phyloP scores from a whole-genome alignment of 2,113 vertebrate species.

The Rhodinocichla rosea region DNA sequence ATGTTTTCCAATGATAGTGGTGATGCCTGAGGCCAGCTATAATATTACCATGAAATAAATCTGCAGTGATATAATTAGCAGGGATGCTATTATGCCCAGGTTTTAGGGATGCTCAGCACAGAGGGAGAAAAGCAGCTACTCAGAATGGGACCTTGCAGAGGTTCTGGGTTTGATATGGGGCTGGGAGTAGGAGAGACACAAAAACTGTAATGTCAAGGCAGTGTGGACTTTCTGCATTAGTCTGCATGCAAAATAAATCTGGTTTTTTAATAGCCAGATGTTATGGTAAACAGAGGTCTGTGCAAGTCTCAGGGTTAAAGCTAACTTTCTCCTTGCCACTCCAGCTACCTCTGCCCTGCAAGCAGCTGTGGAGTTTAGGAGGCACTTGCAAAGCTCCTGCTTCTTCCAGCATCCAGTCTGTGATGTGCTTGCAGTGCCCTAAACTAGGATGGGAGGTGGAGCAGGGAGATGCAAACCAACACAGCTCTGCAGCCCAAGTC shows the following conservation, averaged over 20 bases:
- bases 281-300: background rate
- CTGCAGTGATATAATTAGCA: conserved; percentile 67
- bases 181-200: background rate
- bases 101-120: conserved; percentile 41
- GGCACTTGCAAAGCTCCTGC: background rate
- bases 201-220: background rate
- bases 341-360: background rate
- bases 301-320: background rate
- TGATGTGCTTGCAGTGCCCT: background rate
- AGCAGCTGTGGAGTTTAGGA: background rate
- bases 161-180: background rate
- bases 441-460: background rate
- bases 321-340: background rate
- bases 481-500: background rate
- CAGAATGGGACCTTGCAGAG: background rate
- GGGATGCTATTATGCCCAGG: conserved; percentile 35
- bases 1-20: conserved; percentile 49
- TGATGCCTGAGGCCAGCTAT: conserved; percentile 61
- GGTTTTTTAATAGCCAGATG: background rate
- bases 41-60: conserved; percentile 69
- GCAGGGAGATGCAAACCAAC: background rate
- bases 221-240: no score
- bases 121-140: background rate
- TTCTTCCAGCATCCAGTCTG: background rate
- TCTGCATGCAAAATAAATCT: background rate